Evolutionary conservation across 2,797 vertebrate species (phyloP).

Genomic region (Gila robusta): DNA sequence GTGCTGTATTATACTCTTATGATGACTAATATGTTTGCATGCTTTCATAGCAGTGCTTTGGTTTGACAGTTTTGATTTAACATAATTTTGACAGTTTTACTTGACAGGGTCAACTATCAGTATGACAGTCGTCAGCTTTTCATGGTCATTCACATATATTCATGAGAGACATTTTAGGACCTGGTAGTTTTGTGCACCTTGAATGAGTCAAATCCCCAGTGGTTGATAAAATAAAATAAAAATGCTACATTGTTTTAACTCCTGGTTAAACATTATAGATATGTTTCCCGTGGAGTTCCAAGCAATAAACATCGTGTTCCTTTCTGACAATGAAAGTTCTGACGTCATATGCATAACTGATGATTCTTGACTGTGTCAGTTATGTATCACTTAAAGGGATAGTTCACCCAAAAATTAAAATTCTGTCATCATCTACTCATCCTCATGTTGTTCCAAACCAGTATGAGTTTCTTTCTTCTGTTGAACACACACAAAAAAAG

Average conservation of each 20-base stretch:
- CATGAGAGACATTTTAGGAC: not conserved
- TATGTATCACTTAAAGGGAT: not conserved
- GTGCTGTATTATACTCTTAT: not conserved
- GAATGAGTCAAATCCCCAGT: not conserved
- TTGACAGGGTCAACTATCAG: not conserved
- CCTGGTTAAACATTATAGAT: not conserved
- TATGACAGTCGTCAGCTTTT: not conserved
- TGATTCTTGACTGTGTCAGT: not conserved
- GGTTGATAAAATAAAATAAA: not conserved
- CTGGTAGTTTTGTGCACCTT: constrained; percentile 8
- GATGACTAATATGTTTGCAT: not conserved
- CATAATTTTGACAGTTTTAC: not conserved
- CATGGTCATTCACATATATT: not conserved
- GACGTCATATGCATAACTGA: not conserved
- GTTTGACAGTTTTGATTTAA: not conserved
- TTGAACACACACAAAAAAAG: too few species aligned
- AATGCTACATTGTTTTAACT: not conserved
- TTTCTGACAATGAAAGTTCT: not conserved
- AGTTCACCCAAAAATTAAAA: too few species aligned
- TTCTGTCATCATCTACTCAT: too few species aligned
- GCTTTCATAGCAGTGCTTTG: not conserved
- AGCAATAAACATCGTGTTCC: not conserved
- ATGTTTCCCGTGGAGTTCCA: not conserved
- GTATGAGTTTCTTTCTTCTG: too few species aligned
- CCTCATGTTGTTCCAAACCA: too few species aligned